Percentiles rank a stretch among this genome's conserved stretches.
These are phyloP conservation scores for Drosophila testacea DNA, from an alignment of 2,888 invertebrate genomes.

Conservation along the genomic window DNA sequence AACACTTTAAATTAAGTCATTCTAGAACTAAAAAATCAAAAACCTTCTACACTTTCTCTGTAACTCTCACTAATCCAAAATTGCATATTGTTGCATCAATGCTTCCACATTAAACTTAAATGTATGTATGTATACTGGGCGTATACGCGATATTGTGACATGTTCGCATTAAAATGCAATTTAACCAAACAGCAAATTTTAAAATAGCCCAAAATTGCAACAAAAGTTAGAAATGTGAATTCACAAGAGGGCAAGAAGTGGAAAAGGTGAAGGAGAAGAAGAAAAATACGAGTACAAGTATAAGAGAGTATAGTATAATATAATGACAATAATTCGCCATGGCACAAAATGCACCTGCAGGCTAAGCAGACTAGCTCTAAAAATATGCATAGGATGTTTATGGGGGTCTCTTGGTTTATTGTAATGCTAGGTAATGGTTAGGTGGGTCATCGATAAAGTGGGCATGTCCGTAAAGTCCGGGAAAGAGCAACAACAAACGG, in stretches of 20 bases:
- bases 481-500: slow-evolving; percentile 39
- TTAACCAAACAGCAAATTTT: slow-evolving; percentile 26
- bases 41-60: neutral
- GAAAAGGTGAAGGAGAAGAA: slow-evolving; percentile 6
- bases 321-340: slow-evolving; percentile 80
- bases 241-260: slow-evolving; percentile 31
- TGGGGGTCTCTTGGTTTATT: slow-evolving; percentile 30
- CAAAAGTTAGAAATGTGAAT: slow-evolving; percentile 25
- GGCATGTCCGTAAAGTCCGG: slow-evolving; percentile 54
- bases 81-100: neutral
- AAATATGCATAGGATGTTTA: slow-evolving; percentile 55
- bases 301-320: slow-evolving; percentile 37
- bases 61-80: neutral
- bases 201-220: slow-evolving; percentile 60
- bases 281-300: slow-evolving; percentile 38
- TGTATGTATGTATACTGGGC: slow-evolving; percentile 26
- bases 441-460: slow-evolving; percentile 65
- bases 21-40: neutral
- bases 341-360: slow-evolving; percentile 79
- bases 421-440: slow-evolving; percentile 44
- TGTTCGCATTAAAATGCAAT: slow-evolving; percentile 45
- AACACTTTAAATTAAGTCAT: too few relatives aligned
- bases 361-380: slow-evolving; percentile 49
- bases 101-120: slow-evolving; percentile 2
- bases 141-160: slow-evolving; percentile 61